phyloP scores from a whole-genome alignment of 53 echinoderm and acorn worm genomes.

The Mesocentrotus franciscanus region DNA sequence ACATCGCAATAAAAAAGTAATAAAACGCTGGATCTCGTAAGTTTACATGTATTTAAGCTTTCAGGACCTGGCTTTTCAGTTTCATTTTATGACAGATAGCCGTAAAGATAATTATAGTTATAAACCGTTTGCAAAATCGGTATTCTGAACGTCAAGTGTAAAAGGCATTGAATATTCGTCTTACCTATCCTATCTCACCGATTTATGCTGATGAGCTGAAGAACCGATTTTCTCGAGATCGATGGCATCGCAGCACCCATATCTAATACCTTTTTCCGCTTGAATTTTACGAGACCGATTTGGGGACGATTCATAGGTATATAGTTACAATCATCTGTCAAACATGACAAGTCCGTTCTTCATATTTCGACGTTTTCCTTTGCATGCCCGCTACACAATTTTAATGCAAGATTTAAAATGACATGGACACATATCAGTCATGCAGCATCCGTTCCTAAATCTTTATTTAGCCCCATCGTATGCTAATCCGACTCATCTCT shows the following conservation, averaged over 20 bases:
- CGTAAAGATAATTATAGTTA: too few species aligned
- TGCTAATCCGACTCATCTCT: slow-evolving; percentile 42
- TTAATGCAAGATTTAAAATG: too few species aligned
- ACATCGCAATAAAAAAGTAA: background rate
- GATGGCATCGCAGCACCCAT: background rate
- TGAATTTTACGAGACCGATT: background rate
- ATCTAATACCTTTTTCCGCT: background rate
- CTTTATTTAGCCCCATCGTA: slow-evolving; percentile 7
- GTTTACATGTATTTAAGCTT: too few species aligned
- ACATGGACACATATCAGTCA: background rate
- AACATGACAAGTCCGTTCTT: too few species aligned
- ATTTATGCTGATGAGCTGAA: background rate
- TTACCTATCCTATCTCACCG: background rate
- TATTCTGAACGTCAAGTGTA: too few species aligned
- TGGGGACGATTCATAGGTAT: background rate
- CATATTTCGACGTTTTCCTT: too few species aligned
- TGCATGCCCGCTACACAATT: too few species aligned
- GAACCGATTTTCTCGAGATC: background rate
- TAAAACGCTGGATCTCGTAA: too few species aligned
- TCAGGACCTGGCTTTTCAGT: too few species aligned
- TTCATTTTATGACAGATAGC: too few species aligned
- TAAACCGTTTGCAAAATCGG: too few species aligned
- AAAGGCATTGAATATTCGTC: too few species aligned
- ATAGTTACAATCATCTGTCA: background rate
- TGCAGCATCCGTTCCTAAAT: background rate